Percentiles rank a stretch among this genome's conserved stretches.
These are phyloP conservation scores for Pseudolaguvia tuberculata DNA, from an alignment of 2,113 vertebrate species.

Conservation along the genomic window DNA sequence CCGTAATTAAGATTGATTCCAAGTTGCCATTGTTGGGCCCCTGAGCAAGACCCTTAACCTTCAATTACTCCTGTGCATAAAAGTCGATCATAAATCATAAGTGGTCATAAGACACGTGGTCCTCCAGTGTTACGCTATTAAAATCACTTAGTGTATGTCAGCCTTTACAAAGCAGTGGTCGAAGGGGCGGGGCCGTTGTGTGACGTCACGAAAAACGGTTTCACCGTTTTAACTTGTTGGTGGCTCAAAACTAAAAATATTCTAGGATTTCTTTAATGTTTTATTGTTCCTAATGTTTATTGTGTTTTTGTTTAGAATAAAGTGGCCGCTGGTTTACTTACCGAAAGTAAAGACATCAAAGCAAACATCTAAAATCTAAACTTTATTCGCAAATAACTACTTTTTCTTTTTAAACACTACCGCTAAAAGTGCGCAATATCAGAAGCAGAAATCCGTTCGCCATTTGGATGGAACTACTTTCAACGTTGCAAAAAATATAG, in stretches of 20 bases:
- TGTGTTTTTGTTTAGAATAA: constrained; percentile 3
- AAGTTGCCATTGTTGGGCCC: too few species aligned
- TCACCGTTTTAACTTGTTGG: not conserved
- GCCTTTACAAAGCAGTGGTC: not conserved
- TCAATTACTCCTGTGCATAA: too few species aligned
- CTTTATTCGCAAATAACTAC: not conserved
- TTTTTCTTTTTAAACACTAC: not conserved
- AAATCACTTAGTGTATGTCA: not conserved
- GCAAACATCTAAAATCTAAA: not conserved
- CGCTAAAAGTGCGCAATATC: not conserved
- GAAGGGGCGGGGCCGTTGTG: not conserved
- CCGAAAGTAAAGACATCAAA: not conserved
- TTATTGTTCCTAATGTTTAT: not conserved
- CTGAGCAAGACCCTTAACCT: too few species aligned
- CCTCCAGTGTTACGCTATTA: too few species aligned
- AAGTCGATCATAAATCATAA: too few species aligned
- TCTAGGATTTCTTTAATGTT: not conserved
- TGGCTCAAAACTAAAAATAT: not conserved
- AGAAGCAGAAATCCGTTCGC: not conserved
- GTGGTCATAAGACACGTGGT: too few species aligned
- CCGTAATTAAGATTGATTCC: too few species aligned
- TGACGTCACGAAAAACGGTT: not conserved
- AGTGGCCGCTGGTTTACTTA: not conserved
- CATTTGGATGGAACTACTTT: constrained; percentile 43
- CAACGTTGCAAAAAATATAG: not conserved